phyloP scores from a whole-genome alignment of 2,113 vertebrate genomes.

The Epinephelus moara region DNA sequence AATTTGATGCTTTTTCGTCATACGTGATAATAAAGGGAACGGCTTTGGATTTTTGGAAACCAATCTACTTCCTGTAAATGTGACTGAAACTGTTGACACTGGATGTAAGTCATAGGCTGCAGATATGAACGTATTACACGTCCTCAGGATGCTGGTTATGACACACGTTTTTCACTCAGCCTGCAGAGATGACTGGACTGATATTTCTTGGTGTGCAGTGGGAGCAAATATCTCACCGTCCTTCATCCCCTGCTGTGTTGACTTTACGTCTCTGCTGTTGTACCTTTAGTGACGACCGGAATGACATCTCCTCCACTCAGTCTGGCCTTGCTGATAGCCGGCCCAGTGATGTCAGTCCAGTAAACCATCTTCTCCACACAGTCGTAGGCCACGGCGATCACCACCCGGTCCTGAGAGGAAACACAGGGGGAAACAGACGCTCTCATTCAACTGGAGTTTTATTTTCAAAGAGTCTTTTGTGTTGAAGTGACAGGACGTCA shows the following conservation, averaged over 20 bases:
- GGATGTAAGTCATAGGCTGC: too few relatives aligned
- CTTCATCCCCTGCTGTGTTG: too few relatives aligned
- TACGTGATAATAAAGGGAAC: too few relatives aligned
- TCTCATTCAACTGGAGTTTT: constrained; percentile 10
- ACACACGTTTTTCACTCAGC: too few relatives aligned
- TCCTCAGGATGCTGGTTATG: too few relatives aligned
- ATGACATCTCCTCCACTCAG: constrained; percentile 87
- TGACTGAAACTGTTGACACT: too few relatives aligned
- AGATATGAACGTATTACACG: too few relatives aligned
- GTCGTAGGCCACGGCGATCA: constrained; percentile 93
- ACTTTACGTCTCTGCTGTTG: background rate
- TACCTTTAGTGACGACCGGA: constrained; percentile 89
- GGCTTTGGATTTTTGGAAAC: too few relatives aligned
- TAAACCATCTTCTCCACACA: constrained; percentile 93
- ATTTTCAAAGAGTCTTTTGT: constrained; percentile 40
- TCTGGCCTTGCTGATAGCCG: constrained; percentile 89
- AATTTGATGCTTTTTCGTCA: too few relatives aligned
- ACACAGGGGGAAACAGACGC: background rate
- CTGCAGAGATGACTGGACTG: background rate
- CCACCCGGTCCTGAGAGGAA: constrained; percentile 89
- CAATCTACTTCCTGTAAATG: too few relatives aligned
- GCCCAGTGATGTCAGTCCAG: constrained; percentile 94
- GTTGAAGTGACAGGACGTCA: background rate
- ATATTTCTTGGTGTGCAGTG: too few relatives aligned
- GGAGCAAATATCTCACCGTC: too few relatives aligned